Base-by-base conservation (phyloP, 92 coral and sea anemone species). In the Palythoa caribaeorum region DNA sequence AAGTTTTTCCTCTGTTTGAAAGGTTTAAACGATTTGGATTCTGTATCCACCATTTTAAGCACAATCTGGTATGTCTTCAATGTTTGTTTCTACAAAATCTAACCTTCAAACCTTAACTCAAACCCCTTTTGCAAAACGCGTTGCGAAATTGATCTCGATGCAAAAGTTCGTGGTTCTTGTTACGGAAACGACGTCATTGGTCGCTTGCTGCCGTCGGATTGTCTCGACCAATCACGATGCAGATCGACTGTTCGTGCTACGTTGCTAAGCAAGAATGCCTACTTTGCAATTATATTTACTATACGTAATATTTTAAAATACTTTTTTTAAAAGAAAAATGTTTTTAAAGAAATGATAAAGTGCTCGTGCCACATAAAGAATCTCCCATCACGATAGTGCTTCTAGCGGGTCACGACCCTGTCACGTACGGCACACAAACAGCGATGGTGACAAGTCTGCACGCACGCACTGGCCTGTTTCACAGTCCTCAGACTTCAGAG, bases 1-100 rank as follows among this genome's bases (percentile, higher is more conserved):
- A 97, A 97, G 79, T 95, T 97, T 83, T 97, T 97, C 76, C 99
- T 81, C 38, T 92, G 97, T 88, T 97, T 97, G 77, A 97, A 97
- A 28, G 99, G 99, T 75, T 92, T 97, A 76, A 90, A 83, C 48
- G 94, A 92, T 77, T 90, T 88, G 20, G 89, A 81, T 47, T 92
- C 98, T 53, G 73, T 86, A 37, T 97, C 99, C 72, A 90, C 91
- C 93, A 95, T 95, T 76, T 63, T 75, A 20, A 51, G 65, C 74
- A 28, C 28, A 65, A 81, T 40, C 59, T 81, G 3, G 15, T 20
- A 37, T 47, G 65, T 55, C 40, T 11, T 20, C 52, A 47, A 47
- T 47, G 11, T n/a, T 21, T 47, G 40, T 38, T 66, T 19, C 76
- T 65, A 19, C 38, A 50, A 21, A 66, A 19, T 62, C 37, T 2